Evolutionary conservation across 2,888 invertebrate species (phyloP), one percentile per base, ranked within the genome.

Genomic region (Horisme vitalbata): DNA sequence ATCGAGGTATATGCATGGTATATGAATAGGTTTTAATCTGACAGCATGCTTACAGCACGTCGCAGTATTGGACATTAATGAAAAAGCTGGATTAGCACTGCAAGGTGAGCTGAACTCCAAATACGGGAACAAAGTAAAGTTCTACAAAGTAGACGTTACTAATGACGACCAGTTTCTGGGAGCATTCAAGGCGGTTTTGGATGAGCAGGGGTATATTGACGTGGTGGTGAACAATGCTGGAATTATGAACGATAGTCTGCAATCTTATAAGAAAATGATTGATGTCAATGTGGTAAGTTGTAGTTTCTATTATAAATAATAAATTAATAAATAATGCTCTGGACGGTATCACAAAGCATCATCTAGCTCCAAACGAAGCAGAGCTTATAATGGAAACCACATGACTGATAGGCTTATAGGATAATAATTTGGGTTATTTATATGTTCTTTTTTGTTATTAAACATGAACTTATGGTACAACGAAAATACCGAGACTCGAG

Each of bases 91-190:
- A 4, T 31, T 59, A 0, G 52, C 53, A 2, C 54, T 73, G 1
- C 66, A 73, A 61, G 57, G 58, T 4, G 67, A 71, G 44, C 44
- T 78, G 3, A 70, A 67, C 35, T 24, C 61, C 1, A 69, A 74
- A 51, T 68, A 70, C 27, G 75, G 75, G 0, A 58, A 63, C 2
- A 75, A 59, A 50, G 60, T 68, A 0, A 71, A 72, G 41, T 80
- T 72, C 34, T 59, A 67, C 32, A 68, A 71, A 43, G 75, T 75
- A 37, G 79, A 82, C 39, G 79, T 82, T 1, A 67, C 77, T 2
- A 58, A 72, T 34, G 73, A 75, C 2, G 63, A 66, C 0, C 53
- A 68, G 33, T 51, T 80, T 1, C 33, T 62, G 5, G 62, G 50
- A 2, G 67, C 61, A 9, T 72, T 69, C 31, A 61, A 74, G 4